Base-by-base conservation (phyloP, 2,113 vertebrate species). In the Antennarius striatus region DNA sequence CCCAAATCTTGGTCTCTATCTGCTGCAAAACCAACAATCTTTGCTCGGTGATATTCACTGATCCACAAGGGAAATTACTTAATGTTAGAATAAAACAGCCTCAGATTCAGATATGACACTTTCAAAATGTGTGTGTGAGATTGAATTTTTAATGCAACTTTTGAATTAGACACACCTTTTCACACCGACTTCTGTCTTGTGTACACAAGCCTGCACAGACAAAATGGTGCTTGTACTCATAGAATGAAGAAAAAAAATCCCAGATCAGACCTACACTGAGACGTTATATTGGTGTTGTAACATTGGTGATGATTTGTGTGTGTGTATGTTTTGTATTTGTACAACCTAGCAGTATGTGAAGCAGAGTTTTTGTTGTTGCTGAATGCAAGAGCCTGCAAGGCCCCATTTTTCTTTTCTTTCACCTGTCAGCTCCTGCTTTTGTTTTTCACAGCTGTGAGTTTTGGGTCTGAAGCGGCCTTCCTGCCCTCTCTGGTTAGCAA, bases 391-490 rank as follows among this genome's bases (percentile, higher is more conserved):
- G 61, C 51, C 59, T 56, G 54, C 62, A 70, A 80, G 56, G 63
- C 65, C 55, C 48, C 75, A 57, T 78, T 77, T 82, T 75, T 74
- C 73, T 62, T 80, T 81, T 76, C 68, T 70, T 80, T 81, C 74
- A 82, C 77, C 75, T 83, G 75, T 82, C 85, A 83, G 1, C 71
- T 49, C 28, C 8, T 1, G 55, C 75, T 80, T 87, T 86, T 86
- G 80, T 90, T 77, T 68, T 46, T 79, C 68, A 53, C 84, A 89
- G 77, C 52, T 83, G 72, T 65, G 13, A 71, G 62, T 82, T 87
- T 80, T 55, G 71, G 46, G 54, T 71, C 64, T 53, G 68, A 63
- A 58, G 66, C 43, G 61, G 11, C 28, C 49, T 49, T 51, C 46
- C 12, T 40, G 47, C 51, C 63, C 45, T 73, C 67, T 74, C 57